Conservation (phyloP, 2,113 vertebrate species). For the Struthio camelus region DNA sequence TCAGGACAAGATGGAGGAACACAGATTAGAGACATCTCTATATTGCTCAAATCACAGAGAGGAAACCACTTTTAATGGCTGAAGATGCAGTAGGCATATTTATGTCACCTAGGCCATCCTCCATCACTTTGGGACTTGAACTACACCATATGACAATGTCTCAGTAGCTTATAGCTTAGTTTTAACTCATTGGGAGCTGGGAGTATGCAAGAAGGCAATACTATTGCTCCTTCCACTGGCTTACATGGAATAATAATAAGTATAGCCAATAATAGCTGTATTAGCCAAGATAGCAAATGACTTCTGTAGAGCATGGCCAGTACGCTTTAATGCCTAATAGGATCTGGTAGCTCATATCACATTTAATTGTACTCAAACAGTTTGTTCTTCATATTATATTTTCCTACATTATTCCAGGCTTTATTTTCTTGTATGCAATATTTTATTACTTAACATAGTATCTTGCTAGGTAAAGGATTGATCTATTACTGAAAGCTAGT, state of each 20-base stretch:
- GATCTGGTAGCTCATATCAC: background rate
- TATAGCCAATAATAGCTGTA: background rate
- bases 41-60: background rate
- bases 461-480: background rate
- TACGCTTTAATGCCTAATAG: background rate
- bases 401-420: background rate
- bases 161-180: background rate
- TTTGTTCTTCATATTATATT: background rate
- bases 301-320: background rate
- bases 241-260: background rate
- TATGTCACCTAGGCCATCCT: background rate
- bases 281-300: background rate
- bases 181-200: background rate
- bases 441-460: background rate
- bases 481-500: background rate
- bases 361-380: background rate
- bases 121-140: background rate
- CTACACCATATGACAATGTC: background rate
- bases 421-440: background rate
- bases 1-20: background rate
- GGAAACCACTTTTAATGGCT: background rate
- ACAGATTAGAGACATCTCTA: background rate
- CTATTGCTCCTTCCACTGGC: background rate
- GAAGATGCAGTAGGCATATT: background rate
- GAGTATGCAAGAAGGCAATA: background rate